Evolutionary conservation across 2,113 vertebrate genomes (phyloP).

Genomic region (Amblyopsis rosae): DNA sequence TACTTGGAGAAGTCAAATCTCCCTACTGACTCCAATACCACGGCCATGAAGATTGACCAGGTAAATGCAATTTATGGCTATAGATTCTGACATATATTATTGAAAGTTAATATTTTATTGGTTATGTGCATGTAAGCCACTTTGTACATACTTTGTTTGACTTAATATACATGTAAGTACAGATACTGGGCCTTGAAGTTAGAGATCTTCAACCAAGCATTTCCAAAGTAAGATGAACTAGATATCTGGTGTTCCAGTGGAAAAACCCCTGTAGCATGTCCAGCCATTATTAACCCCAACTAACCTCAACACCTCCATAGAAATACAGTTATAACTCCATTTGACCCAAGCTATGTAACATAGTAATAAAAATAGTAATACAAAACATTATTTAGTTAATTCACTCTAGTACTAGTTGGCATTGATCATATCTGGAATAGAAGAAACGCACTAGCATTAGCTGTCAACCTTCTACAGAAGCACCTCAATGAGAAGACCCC

Average conservation of each 20-base stretch:
- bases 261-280: not conserved
- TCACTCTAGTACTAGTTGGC: slow-evolving; percentile 54
- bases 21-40: slow-evolving; percentile 88
- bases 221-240: slow-evolving; percentile 72
- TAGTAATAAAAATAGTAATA: slow-evolving; percentile 1
- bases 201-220: slow-evolving; percentile 73
- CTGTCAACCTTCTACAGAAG: not conserved
- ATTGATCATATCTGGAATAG: slow-evolving; percentile 24
- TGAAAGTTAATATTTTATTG: not conserved
- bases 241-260: slow-evolving; percentile 37
- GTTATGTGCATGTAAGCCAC: slow-evolving; percentile 23
- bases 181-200: slow-evolving; percentile 78
- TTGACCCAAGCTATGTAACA: slow-evolving; percentile 10
- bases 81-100: not conserved
- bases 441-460: not conserved
- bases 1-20: slow-evolving; percentile 96
- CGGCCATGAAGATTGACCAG: slow-evolving; percentile 97
- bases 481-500: not conserved
- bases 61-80: slow-evolving; percentile 69
- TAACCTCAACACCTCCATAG: slow-evolving; percentile 64
- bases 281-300: slow-evolving; percentile 25
- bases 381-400: slow-evolving; percentile 27
- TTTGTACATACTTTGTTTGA: slow-evolving; percentile 61
- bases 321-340: slow-evolving; percentile 13
- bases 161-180: slow-evolving; percentile 75